Evolutionary conservation across 2,113 vertebrate species (phyloP).

Genomic region (Erpornis zantholeuca): DNA sequence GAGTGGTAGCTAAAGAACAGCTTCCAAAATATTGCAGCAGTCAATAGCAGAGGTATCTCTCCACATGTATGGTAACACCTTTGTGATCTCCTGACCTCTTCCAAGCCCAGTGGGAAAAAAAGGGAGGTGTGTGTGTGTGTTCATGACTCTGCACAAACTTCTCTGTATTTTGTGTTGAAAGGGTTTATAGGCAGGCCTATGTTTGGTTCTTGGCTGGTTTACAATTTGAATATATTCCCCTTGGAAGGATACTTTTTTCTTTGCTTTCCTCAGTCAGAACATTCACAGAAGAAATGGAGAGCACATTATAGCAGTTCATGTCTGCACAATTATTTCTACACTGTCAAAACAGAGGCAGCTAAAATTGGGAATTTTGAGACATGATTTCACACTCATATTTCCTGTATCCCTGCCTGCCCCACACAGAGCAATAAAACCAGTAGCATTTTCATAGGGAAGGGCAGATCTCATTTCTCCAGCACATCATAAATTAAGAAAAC

Average conservation of each 20-base stretch:
- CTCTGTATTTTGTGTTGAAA: background rate
- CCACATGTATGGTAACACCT: rapidly evolving
- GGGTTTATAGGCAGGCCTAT: background rate
- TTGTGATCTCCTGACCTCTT: background rate
- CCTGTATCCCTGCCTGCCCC: background rate
- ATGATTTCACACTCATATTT: background rate
- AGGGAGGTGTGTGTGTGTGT: rapidly evolving
- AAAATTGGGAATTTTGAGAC: background rate
- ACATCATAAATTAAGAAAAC: conserved; percentile 42
- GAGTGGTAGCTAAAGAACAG: background rate
- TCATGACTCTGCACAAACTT: background rate
- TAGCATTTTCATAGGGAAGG: background rate
- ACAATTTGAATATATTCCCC: background rate
- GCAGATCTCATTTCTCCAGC: conserved; percentile 34
- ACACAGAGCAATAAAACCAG: conserved; percentile 24
- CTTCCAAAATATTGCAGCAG: background rate
- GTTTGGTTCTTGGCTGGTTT: background rate
- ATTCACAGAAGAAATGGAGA: background rate
- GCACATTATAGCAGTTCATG: background rate
- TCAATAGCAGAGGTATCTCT: rapidly evolving
- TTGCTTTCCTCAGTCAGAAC: background rate
- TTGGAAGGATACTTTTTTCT: background rate
- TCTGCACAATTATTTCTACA: background rate
- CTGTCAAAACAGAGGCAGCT: background rate
- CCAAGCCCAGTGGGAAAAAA: background rate